Evolutionary conservation across 2,797 vertebrate species (phyloP).

Genomic region (Xenopus petersii): DNA sequence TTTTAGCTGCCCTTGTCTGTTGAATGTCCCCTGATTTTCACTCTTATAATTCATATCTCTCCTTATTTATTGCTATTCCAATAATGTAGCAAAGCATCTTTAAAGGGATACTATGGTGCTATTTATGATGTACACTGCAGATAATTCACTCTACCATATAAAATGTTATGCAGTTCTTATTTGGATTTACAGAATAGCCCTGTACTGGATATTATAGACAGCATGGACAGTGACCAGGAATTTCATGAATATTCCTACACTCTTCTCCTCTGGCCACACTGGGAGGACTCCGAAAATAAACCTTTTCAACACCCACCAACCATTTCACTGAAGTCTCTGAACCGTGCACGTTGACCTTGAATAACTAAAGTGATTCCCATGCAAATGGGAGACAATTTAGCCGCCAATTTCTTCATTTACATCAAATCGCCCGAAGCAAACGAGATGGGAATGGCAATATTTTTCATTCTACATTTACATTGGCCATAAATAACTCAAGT

Average conservation of each 20-base stretch:
- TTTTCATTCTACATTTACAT: neutral
- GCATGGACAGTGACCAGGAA: neutral
- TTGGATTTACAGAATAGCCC: neutral
- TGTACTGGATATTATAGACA: neutral
- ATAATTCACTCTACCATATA: no score
- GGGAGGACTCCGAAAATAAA: neutral
- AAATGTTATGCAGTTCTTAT: neutral
- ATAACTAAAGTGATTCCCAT: conserved; percentile 9
- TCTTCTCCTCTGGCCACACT: neutral
- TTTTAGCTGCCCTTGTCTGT: no score
- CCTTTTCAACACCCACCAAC: neutral
- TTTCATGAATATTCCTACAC: neutral
- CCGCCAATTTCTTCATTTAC: neutral
- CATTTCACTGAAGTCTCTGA: neutral
- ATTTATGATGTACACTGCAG: no score
- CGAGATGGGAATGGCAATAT: neutral
- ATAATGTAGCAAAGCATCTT: no score
- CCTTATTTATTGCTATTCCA: no score
- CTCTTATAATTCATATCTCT: no score
- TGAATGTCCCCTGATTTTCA: no score
- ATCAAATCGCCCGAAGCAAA: neutral
- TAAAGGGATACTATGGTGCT: no score
- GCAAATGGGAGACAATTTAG: neutral
- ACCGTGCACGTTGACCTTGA: neutral
- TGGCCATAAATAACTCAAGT: neutral